Evolutionary conservation across 2,797 vertebrate genomes (phyloP).

Genomic region (Echeneis naucrates): DNA sequence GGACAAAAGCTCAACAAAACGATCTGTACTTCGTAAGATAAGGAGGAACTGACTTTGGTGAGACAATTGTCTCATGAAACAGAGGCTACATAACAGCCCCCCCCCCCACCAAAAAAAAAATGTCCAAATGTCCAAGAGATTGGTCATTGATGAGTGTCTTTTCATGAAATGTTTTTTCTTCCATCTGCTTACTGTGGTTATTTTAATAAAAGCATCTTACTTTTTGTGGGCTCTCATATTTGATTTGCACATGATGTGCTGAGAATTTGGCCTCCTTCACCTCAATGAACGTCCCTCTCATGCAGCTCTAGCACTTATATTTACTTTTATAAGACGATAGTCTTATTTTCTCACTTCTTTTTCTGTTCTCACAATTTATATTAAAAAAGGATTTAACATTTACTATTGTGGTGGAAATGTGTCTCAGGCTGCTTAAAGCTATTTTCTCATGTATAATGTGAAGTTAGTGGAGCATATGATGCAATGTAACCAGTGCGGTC

Average conservation of each 20-base stretch:
- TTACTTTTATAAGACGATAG: no score
- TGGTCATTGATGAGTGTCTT: neutral
- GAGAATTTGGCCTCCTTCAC: no score
- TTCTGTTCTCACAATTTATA: no score
- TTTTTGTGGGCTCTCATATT: no score
- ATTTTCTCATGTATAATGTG: neutral
- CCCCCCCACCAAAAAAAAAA: no score
- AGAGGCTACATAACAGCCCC: no score
- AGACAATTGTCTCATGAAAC: neutral
- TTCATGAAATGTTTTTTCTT: neutral
- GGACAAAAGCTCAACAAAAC: neutral
- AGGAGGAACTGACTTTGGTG: neutral
- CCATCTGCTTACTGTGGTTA: neutral
- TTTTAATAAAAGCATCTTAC: neutral
- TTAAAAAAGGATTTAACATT: neutral
- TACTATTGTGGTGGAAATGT: neutral
- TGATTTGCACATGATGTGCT: no score
- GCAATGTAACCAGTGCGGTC: no score
- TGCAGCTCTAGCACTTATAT: no score
- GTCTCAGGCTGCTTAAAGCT: neutral
- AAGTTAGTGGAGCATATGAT: neutral
- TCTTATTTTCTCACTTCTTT: no score
- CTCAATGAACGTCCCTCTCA: no score
- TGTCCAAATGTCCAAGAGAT: neutral
- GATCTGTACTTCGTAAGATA: neutral